Evolutionary conservation across 2,797 vertebrate species (phyloP).

Genomic region (Otolemur crassicaudatus): DNA sequence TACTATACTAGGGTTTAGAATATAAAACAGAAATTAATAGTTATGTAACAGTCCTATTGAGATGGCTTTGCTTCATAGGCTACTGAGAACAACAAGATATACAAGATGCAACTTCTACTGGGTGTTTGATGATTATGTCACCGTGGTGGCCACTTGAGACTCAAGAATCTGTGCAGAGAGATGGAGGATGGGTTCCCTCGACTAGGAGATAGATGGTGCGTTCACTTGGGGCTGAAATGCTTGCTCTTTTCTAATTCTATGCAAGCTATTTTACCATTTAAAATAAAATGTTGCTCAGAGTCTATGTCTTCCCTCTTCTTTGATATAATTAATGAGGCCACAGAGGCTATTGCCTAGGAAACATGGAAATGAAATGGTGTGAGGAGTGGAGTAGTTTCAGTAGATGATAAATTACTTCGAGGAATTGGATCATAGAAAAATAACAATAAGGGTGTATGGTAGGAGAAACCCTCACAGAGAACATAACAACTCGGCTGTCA

Average conservation of each 20-base stretch:
- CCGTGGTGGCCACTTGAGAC: background rate
- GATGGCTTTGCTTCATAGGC: background rate
- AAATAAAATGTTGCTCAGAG: background rate
- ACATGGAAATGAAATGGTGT: background rate
- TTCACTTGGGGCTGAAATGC: background rate
- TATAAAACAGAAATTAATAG: background rate
- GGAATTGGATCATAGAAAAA: background rate
- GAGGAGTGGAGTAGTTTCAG: background rate
- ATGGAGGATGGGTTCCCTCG: background rate
- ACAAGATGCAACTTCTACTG: background rate
- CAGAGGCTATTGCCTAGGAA: background rate
- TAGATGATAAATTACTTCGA: slow-evolving; percentile 47
- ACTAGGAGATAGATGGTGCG: background rate
- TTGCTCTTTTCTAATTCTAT: background rate
- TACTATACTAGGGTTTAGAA: background rate
- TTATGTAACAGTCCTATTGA: background rate
- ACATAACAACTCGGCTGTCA: slow-evolving; percentile 32
- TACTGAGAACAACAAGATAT: background rate
- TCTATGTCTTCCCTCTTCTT: background rate
- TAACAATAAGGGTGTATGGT: background rate
- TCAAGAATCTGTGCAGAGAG: background rate
- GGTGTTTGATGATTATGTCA: background rate
- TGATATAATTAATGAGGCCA: background rate
- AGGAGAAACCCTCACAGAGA: slow-evolving; percentile 6
- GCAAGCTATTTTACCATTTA: slow-evolving; percentile 29